Evolutionary conservation across 2,113 vertebrate species (phyloP).

Genomic region (Rhinopomastus cyanomelas): DNA sequence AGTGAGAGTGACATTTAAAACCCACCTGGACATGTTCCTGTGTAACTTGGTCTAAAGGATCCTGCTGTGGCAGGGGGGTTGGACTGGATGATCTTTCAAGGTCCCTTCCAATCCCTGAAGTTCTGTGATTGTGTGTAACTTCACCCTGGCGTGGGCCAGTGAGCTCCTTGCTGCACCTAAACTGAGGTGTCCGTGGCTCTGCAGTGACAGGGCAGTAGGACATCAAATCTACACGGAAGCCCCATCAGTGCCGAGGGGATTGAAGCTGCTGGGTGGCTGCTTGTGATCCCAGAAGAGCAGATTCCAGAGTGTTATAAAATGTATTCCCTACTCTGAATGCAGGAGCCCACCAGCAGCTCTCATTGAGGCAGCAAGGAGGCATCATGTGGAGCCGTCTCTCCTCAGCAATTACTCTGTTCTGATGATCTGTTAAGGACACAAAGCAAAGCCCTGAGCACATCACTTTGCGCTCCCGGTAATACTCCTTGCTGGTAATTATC

Average conservation of each 20-base stretch:
- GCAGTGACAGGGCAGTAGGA: background rate
- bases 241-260: background rate
- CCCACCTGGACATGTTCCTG: too few relatives aligned
- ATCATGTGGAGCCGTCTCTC: background rate
- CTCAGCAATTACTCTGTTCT: background rate
- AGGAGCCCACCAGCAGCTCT: background rate
- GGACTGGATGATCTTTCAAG: too few relatives aligned
- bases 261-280: background rate
- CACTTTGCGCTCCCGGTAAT: background rate
- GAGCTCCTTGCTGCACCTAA: too few relatives aligned
- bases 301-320: background rate
- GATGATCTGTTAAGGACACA: background rate
- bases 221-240: background rate
- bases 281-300: background rate
- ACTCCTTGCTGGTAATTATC: background rate
- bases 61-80: too few relatives aligned
- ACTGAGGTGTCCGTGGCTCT: too few relatives aligned
- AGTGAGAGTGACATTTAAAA: too few relatives aligned
- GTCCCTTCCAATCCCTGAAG: too few relatives aligned
- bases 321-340: background rate
- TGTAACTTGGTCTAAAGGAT: too few relatives aligned
- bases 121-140: too few relatives aligned
- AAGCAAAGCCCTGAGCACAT: background rate
- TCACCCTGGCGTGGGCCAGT: too few relatives aligned
- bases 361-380: background rate